phyloP scores from a whole-genome alignment of 1,140 invertebrate genomes.

The Zaprionus kolodkinae region DNA sequence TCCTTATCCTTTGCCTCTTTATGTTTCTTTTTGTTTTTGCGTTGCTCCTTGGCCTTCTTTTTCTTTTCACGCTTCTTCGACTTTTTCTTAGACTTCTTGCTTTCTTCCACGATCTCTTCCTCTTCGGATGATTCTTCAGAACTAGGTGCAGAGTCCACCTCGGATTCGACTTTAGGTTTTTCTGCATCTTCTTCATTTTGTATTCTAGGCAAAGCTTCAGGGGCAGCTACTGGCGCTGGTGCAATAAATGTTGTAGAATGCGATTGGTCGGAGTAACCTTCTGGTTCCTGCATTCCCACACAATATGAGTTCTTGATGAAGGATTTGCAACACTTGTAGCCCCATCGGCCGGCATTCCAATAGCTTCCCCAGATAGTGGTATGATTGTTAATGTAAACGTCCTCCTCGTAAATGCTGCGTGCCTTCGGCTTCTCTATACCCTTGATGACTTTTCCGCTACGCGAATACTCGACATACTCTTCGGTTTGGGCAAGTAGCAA shows the following conservation, averaged over 20 bases:
- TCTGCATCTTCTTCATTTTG: conserved; percentile 15
- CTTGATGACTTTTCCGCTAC: conserved; percentile 93
- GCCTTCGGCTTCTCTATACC: conserved; percentile 95
- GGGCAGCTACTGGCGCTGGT: conserved; percentile 23
- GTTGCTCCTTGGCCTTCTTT: conserved; percentile 85
- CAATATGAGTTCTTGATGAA: conserved; percentile 89
- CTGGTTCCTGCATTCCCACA: conserved; percentile 84
- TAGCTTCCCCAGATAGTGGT: conserved; percentile 97
- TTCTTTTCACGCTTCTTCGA: conserved; percentile 88
- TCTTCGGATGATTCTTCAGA: conserved; percentile 74
- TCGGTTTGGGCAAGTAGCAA: conserved; percentile 97
- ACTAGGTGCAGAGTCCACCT: conserved; percentile 67
- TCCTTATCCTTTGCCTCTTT: conserved; percentile 80
- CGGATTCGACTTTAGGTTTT: conserved; percentile 59
- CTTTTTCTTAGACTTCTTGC: conserved; percentile 88
- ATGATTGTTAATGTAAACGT: conserved; percentile 96
- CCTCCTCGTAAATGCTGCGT: conserved; percentile 95
- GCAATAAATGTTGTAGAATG: conserved; percentile 75
- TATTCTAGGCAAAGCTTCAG: conserved; percentile 11
- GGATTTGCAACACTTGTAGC: conserved; percentile 98
- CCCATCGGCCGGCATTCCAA: conserved; percentile 97
- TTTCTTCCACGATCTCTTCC: conserved; percentile 68
- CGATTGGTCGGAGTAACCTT: conserved; percentile 55
- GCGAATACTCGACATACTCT: conserved; percentile 97
- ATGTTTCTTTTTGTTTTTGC: conserved; percentile 84